Evolutionary conservation across 1,140 invertebrate species (phyloP).

Genomic region (Hirudo medicinalis): DNA sequence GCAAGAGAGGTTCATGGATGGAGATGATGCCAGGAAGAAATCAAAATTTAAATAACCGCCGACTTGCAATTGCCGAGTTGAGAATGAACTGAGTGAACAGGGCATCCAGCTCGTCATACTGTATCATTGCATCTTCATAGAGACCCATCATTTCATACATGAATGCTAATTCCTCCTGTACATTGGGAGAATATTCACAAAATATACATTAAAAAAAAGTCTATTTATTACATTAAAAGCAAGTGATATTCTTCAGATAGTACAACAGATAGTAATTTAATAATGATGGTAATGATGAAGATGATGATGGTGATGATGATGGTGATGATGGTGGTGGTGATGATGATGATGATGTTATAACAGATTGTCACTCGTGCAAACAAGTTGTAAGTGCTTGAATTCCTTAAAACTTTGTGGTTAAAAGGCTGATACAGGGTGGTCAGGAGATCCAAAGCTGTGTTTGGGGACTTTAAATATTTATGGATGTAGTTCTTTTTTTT

Average conservation of each 20-base stretch:
- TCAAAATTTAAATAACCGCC: constrained; percentile 21
- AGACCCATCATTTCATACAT: constrained; percentile 84
- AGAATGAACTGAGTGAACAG: constrained; percentile 89
- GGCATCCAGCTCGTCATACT: constrained; percentile 93
- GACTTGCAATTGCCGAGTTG: constrained; percentile 70
- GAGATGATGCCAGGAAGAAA: neutral
- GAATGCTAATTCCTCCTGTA: constrained; percentile 84
- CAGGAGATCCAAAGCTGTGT: no score
- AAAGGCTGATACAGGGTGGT: no score
- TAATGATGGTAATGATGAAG: neutral
- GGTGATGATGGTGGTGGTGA: neutral
- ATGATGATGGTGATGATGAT: neutral
- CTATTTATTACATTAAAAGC: neutral
- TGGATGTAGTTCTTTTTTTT: no score
- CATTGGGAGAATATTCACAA: constrained; percentile 28
- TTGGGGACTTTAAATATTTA: no score
- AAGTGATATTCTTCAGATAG: no score
- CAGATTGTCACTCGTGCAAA: no score
- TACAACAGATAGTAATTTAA: no score
- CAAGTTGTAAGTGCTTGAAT: no score
- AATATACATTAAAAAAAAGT: neutral
- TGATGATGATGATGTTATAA: no score
- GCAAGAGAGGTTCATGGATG: constrained; percentile 28
- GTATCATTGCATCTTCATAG: constrained; percentile 80
- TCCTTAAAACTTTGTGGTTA: no score